Evolutionary conservation across 2,113 vertebrate species (phyloP), one percentile per base, ranked within the genome.

Genomic region (Phainopepla nitens): DNA sequence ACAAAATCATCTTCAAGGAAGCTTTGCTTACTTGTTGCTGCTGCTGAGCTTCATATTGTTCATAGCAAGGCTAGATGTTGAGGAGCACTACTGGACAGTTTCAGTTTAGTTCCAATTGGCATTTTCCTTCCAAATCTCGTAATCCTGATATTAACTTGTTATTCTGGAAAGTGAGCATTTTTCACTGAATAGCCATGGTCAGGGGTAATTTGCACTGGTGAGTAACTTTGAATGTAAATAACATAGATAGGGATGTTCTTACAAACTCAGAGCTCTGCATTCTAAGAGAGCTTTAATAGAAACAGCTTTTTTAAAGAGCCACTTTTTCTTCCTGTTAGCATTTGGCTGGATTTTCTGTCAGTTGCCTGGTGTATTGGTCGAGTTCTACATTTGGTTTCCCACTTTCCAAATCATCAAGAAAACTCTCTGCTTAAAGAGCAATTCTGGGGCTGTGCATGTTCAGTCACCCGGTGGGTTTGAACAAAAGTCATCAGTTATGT

Each of bases 121-220:
- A 50, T 80, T 82, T 93, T 60, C 47, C n/a, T 79, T 78, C 54
- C 19, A 64, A 88, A 73, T 87, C 29, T 87, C 19, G 2, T 61
- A 60, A 80, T 91, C 15, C 13, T 57, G 18, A 24, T 82, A 71
- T 77, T 81, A 73, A 81, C 47, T 35, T 88, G 54, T 31, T 33
- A 57, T 96, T 96, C 77, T 92, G 90, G n/a, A 81, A 96, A 85
- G 53, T 56, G 77, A 60, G 10, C 18, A 50, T 87, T 96, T 93
- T 83, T 70, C 41, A 25, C 44, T 82, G 87, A 69, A 89, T 96
- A 94, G 83, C 49, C 84, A 51, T 56, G 72, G 47, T 84, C 57
- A 71, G 79, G 90, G 68, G 56, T 92, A 41, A 80, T 83, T 84
- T 93, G 90, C 65, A 64, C 13, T 96, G 27, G 49, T 87, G 53